phyloP scores from a whole-genome alignment of 1,140 invertebrate species.

The Antheraea pernyi region DNA sequence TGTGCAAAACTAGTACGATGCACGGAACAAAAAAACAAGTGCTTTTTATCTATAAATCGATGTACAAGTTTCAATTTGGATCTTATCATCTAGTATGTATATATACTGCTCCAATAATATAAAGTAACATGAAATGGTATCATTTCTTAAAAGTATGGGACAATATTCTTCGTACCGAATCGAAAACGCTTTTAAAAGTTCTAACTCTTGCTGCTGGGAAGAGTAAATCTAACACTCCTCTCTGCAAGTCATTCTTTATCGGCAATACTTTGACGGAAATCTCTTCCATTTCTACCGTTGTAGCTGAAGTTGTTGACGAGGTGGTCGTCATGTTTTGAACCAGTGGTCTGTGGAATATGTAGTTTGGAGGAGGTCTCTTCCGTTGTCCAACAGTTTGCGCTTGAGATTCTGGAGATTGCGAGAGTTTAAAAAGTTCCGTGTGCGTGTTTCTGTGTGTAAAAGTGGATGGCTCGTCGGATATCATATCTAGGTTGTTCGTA shows the following conservation, averaged over 20 bases:
- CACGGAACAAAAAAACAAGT: no score
- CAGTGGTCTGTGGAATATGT: conserved; percentile 23
- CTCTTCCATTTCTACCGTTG: conserved; percentile 30
- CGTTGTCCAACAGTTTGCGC: conserved; percentile 7
- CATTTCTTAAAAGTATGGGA: conserved; percentile 44
- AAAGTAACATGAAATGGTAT: neutral
- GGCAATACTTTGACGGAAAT: conserved; percentile 22
- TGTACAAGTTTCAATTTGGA: no score
- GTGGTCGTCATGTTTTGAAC: conserved; percentile 8
- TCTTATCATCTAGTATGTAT: no score
- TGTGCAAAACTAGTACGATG: no score
- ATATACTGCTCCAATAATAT: no score
- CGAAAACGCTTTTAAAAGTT: conserved; percentile 47
- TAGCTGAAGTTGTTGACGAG: conserved; percentile 1
- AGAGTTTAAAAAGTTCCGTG: conserved; percentile 26
- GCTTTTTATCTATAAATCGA: no score
- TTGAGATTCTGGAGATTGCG: conserved; percentile 35
- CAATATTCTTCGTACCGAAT: conserved; percentile 40
- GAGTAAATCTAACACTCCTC: conserved; percentile 49
- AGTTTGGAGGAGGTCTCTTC: neutral
- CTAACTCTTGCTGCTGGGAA: conserved; percentile 46
- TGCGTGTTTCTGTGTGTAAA: conserved; percentile 27
- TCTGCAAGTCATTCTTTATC: conserved; percentile 29
- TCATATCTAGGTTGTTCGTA: conserved; percentile 19
- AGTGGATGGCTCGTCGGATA: conserved; percentile 19